Percentiles rank a stretch among this genome's conserved stretches.
phyloP scores from a whole-genome alignment of 2,113 vertebrate genomes.

The Phocoena phocoena region DNA sequence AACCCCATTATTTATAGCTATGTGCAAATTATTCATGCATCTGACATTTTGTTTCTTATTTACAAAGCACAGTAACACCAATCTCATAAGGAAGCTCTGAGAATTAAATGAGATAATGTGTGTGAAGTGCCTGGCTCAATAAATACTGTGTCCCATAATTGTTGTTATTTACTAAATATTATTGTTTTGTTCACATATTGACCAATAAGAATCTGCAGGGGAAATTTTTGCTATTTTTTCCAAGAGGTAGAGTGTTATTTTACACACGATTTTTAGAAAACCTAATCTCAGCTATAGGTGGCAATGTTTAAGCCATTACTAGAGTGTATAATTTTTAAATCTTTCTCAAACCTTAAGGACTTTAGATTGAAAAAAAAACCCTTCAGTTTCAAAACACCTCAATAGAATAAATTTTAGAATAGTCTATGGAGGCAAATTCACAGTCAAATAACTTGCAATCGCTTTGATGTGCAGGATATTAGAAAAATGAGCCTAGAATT shows the following conservation, averaged over 20 bases:
- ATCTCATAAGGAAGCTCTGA: not conserved
- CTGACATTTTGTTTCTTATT: not conserved
- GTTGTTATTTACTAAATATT: not conserved
- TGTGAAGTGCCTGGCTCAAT: not conserved
- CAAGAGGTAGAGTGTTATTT: not conserved
- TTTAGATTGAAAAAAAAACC: not conserved
- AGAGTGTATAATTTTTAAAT: not conserved
- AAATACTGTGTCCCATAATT: not conserved
- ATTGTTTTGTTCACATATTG: not conserved
- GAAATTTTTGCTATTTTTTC: not conserved
- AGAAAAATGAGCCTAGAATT: not conserved
- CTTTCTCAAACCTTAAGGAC: not conserved
- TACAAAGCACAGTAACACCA: not conserved
- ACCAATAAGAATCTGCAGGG: not conserved
- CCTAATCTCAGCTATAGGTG: constrained; percentile 1
- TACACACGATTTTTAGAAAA: not conserved
- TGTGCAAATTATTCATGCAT: not conserved
- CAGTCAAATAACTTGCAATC: not conserved
- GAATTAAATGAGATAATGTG: constrained; percentile 3
- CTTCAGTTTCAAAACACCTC: not conserved
- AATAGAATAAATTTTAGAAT: not conserved
- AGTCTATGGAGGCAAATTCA: not conserved
- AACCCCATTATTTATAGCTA: not conserved
- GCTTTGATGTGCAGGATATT: not conserved
- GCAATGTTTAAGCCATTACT: constrained; percentile 25